Evolutionary conservation across 2,888 invertebrate genomes (phyloP).

Genomic region (Caenorhabditis sp.): DNA sequence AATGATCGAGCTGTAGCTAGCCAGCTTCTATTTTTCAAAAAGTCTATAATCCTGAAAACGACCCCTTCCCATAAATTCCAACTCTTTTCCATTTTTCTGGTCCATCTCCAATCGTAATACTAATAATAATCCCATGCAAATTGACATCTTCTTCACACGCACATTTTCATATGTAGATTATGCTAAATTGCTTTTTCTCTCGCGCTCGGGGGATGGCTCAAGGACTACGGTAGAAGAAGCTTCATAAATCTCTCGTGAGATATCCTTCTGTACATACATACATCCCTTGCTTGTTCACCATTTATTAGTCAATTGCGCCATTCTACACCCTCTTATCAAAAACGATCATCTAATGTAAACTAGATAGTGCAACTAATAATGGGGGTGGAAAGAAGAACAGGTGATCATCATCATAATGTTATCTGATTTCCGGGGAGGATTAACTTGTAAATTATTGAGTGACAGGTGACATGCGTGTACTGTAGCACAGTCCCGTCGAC

Average conservation of each 20-base stretch:
- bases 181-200: conserved; percentile 31
- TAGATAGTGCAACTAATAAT: not conserved
- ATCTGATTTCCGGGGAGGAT: not conserved
- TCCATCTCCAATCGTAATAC: too few relatives aligned
- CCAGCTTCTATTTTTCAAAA: too few relatives aligned
- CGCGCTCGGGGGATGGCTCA: not conserved
- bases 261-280: too few relatives aligned
- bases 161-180: conserved; percentile 28
- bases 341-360: not conserved
- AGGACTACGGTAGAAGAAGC: conserved; percentile 23
- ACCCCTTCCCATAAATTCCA: too few relatives aligned
- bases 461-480: not conserved
- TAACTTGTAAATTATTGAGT: not conserved
- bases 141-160: conserved; percentile 7
- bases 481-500: not conserved
- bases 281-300: too few relatives aligned
- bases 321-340: not conserved
- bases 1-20: too few relatives aligned
- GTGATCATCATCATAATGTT: not conserved
- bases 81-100: too few relatives aligned
- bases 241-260: not conserved
- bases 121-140: conserved; percentile 7
- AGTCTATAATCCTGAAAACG: too few relatives aligned
- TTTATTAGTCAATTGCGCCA: too few relatives aligned
- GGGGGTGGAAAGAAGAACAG: not conserved